Evolutionary conservation across 2,888 invertebrate species (phyloP), one percentile per base, ranked within the genome.

Genomic region (Meteorus colon): DNA sequence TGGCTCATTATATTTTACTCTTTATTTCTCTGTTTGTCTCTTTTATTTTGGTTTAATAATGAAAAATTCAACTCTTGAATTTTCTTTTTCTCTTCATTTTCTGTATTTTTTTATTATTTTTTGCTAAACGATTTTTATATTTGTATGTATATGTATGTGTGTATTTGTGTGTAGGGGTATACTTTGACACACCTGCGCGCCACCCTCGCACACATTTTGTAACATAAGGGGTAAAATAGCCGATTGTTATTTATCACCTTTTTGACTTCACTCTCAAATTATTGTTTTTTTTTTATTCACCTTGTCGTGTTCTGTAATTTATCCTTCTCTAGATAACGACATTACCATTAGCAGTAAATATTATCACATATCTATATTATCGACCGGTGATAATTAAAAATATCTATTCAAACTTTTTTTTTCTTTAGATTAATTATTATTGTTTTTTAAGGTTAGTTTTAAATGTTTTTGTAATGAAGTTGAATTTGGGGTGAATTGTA

Each of bases 21-120:
- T 16, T 4, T 80, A 78, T 65, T 74, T 74, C 80, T 82, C 75
- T 73, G 86, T 88, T 87, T 86, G 86, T 80, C 81, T 68, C 72
- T 65, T 70, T 80, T 73, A 77, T 76, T 77, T 68, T 70, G 72
- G 71, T 75, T 10, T n/a, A 51, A 19, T 51, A n/a, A 51, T 45
- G 3, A 48, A 3, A 5, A 12, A 48, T 4, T 48, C 65, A 78
- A 74, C 79, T 71, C 24, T 24, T 24, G 24, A 24, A 24, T 24
- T 24, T 24, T 45, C 70, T 69, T 74, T 74, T 78, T 75, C 79
- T 77, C 76, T 73, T 75, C 65, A 3, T 34, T 2, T 12, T 12
- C 6, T 41, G 2, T 10, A 41, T 41, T 12, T 41, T 8, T 2
- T 12, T 12, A 41, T 41, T 41, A 4, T 41, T 41, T 12, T 12